Base-by-base conservation (phyloP, 1,140 invertebrate species). In the Drosophila navojoa region DNA sequence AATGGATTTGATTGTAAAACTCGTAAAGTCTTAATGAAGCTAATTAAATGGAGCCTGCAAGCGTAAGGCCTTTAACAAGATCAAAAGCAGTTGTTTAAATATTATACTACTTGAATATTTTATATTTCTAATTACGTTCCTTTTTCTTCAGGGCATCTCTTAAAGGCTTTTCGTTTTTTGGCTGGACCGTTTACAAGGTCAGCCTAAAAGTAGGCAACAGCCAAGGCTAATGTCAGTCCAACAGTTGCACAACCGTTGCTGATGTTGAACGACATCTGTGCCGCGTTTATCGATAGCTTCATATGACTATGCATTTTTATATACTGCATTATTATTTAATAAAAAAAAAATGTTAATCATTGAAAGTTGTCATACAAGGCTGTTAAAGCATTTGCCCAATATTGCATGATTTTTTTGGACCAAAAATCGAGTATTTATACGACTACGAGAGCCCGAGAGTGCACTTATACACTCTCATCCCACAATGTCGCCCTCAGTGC, bases 1-100 rank as follows among this genome's bases (percentile, higher is more conserved):
- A 82, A 82, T 82, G 80, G 49, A 54, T 60, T 71, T 64, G 66
- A 81, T 58, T 71, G 32, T 55, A 11, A 25, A 50, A 27, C 40
- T 47, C 15, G 53, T 40, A 57, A 54, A 63, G 44, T 13, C 59
- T 15, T 57, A 64, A 58, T 71, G 54, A 59, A 72, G 38, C 47
- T 38, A 72, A 72, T 67, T 72, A 72, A 58, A 72, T 54, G n/a
- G 42, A 13, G 11, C 19, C 35, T 38, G 15, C 35, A 25, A 40
- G 35, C 19, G 25, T 25, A 27, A 42, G 13, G 52, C 25, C 40
- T 15, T 66, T 19, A 44, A 52, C 29, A 32, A 57, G 45, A 58
- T 66, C 61, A 71, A 71, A 71, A 58, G 61, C 69, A 50, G 19
- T 71, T 54, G 25, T 53, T 62, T 47, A 57, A 64, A 71, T 71